Percentiles rank a stretch among this genome's conserved stretches.
phyloP scores from a whole-genome alignment of 2,113 vertebrate species.

The Nannospalax galili region DNA sequence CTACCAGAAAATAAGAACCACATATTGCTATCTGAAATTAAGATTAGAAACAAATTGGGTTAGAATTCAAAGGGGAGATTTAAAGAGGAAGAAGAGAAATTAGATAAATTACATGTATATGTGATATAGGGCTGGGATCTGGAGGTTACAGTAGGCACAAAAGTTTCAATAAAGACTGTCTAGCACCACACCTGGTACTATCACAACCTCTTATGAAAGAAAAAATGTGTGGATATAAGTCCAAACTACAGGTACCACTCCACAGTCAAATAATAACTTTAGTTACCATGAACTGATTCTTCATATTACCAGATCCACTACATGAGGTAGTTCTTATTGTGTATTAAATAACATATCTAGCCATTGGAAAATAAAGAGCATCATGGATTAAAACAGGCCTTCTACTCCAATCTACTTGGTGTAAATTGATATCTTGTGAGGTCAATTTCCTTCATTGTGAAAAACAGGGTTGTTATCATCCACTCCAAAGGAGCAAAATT shows the following conservation, averaged over 20 bases:
- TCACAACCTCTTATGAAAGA: too few species aligned
- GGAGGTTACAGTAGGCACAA: not conserved
- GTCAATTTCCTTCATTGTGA: not conserved
- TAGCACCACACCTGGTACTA: not conserved
- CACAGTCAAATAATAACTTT: not conserved
- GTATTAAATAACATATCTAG: accelerated
- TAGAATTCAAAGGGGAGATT: not conserved
- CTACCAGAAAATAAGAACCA: not conserved
- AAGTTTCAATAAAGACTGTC: not conserved
- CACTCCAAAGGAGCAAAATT: too few species aligned
- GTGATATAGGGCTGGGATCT: too few species aligned
- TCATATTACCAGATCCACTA: not conserved
- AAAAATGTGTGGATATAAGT: accelerated
- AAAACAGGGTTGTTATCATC: too few species aligned
- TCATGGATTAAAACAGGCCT: not conserved
- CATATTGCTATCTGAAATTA: not conserved
- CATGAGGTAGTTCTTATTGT: not conserved
- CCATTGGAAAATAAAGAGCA: not conserved
- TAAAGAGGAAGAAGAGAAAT: not conserved
- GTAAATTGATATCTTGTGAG: not conserved
- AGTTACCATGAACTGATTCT: not conserved
- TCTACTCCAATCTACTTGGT: not conserved
- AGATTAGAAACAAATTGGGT: not conserved
- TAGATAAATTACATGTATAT: not conserved
- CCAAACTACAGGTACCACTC: accelerated